Conservation (phyloP, 2,888 invertebrate species). For the Monoplex corrugatus region DNA sequence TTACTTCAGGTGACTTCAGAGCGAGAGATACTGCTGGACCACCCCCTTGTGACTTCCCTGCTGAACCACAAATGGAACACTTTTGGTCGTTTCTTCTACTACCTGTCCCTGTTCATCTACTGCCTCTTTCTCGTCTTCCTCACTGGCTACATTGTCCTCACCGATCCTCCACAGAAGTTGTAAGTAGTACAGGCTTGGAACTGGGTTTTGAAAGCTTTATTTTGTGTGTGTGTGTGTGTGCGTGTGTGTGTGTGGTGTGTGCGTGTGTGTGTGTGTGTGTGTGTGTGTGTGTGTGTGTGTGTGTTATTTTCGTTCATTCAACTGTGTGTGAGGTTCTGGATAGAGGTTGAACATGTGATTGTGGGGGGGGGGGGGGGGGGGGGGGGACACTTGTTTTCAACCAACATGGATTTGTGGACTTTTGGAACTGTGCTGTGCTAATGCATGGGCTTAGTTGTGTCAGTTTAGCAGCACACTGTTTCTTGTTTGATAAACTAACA, state of each 20-base stretch:
- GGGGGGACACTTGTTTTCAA: no score
- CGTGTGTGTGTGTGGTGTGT: conserved; percentile 1
- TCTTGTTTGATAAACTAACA: no score
- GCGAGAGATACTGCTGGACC: conserved; percentile 82
- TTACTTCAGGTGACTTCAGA: conserved; percentile 77
- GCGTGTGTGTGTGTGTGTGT: conserved; percentile 21
- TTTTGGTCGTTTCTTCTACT: conserved; percentile 83
- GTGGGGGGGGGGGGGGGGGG: no score
- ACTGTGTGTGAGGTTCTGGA: no score
- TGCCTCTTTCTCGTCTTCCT: conserved; percentile 82
- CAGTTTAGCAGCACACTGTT: no score
- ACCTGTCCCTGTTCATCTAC: conserved; percentile 82
- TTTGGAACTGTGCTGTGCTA: no score
- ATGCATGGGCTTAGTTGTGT: no score
- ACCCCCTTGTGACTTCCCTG: conserved; percentile 82
- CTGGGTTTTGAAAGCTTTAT: background rate
- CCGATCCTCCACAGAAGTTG: conserved; percentile 65
- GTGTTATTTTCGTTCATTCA: no score
- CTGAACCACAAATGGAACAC: conserved; percentile 83
- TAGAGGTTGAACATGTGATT: no score
- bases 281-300: background rate
- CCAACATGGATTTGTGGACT: no score
- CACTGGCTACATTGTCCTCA: conserved; percentile 81
- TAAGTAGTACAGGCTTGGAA: conserved; percentile 18
- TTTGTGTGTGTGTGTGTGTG: background rate